Percentiles rank a stretch among this genome's conserved stretches.
These are phyloP conservation scores for Chalcis sispes DNA, from an alignment of 2,888 invertebrate genomes.

Conservation along the genomic window DNA sequence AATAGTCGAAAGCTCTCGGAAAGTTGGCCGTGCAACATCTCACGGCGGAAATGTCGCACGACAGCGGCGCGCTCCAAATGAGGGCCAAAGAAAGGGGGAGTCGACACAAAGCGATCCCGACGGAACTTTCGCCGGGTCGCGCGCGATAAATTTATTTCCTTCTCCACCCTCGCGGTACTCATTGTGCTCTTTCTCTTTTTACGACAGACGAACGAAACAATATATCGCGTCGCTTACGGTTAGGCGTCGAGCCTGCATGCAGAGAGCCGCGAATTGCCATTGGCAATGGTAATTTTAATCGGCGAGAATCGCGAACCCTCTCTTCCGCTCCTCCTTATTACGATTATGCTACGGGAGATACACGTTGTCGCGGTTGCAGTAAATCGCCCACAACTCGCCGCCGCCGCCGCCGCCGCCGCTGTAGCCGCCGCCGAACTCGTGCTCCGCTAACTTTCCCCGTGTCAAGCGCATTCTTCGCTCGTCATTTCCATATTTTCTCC, in stretches of 20 bases:
- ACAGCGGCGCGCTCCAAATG: background rate
- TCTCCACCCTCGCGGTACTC: conserved; percentile 36
- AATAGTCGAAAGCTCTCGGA: background rate
- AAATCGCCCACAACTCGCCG: conserved; percentile 31
- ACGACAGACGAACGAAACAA: conserved; percentile 7
- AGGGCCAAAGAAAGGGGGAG: conserved; percentile 2
- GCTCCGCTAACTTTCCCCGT: conserved; percentile 34
- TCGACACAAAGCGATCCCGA: conserved; percentile 26
- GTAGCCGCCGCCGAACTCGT: conserved; percentile 36
- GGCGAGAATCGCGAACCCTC: conserved; percentile 14
- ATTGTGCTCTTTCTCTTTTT: background rate
- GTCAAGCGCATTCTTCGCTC: conserved; percentile 41
- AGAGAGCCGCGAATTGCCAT: conserved; percentile 21
- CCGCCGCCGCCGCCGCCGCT: too few relatives aligned
- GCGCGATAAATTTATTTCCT: conserved; percentile 43
- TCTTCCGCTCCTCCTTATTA: conserved; percentile 18
- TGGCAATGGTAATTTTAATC: conserved; percentile 54
- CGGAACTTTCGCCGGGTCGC: conserved; percentile 29
- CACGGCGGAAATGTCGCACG: conserved; percentile 26
- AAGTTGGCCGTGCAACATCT: background rate
- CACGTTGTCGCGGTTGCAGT: conserved; percentile 40
- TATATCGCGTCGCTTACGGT: background rate
- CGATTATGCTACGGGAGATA: conserved; percentile 22
- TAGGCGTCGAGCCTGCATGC: background rate
- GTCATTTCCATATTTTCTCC: conserved; percentile 54